Percentiles rank a stretch among this genome's conserved stretches.
These are phyloP conservation scores for Lacerta agilis DNA, from an alignment of 2,797 vertebrate genomes.

Conservation along the genomic window DNA sequence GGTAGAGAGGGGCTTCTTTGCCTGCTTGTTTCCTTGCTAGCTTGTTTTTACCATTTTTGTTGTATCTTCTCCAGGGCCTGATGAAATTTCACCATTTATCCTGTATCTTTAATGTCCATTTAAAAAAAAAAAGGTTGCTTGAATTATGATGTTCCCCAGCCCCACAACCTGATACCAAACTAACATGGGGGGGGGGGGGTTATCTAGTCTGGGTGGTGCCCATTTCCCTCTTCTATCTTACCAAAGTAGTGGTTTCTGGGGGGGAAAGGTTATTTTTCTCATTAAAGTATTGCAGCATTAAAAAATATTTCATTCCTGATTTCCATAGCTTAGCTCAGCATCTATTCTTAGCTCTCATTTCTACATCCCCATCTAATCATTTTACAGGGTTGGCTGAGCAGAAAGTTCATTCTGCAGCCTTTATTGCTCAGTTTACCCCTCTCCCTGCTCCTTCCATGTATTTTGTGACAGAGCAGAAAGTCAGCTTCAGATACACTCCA, in stretches of 20 bases:
- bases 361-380: not conserved
- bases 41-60: too few relatives aligned
- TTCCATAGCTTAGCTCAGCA: not conserved
- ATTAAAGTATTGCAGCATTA: not conserved
- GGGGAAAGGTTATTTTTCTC: not conserved
- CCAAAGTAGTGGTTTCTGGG: not conserved
- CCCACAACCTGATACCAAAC: too few relatives aligned
- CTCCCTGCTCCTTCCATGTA: not conserved
- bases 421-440: not conserved
- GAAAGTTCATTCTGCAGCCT: not conserved
- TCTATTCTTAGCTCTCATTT: not conserved
- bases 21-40: too few relatives aligned
- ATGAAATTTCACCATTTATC: too few relatives aligned
- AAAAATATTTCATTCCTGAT: not conserved
- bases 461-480: not conserved
- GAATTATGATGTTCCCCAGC: too few relatives aligned
- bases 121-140: too few relatives aligned
- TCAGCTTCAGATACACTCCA: not conserved
- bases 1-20: too few relatives aligned
- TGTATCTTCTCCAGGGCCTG: too few relatives aligned
- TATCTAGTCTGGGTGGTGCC: not conserved
- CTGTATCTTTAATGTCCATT: too few relatives aligned
- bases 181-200: too few relatives aligned
- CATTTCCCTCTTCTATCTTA: not conserved
- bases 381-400: not conserved